Base-by-base conservation (phyloP, 2,113 vertebrate species). In the Ifrita kowaldi region DNA sequence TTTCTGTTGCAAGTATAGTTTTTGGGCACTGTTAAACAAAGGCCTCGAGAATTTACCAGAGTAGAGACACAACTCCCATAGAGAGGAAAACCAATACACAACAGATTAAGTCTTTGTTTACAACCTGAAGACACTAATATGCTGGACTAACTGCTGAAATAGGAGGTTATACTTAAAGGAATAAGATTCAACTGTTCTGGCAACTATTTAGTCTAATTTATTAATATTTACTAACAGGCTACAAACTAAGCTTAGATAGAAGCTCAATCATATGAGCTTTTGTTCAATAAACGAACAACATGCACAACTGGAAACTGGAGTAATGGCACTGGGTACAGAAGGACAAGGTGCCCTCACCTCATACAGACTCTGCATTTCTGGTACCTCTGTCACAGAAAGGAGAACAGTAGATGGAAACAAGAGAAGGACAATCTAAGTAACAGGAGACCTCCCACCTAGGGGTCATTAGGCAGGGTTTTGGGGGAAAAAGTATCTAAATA, bases 401-500 rank as follows among this genome's bases (percentile, higher is more conserved):
- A 55, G 15, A 85, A 41, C 9, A 82, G 21, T 27, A 57, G 13
- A 70, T 1, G 1, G 10, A 50, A 82, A 79, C 9, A 71, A 63
- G 7, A 53, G n/a, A 47, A 60, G 16, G 30, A 60, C 28, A 39
- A 41, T 28, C 13, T 37, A 49, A 84, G 26, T 13, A 70, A 52
- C 2, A 27, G 9, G 49, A 76, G 21, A 16, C 10, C 9, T 77
- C 23, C n/a, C n/a, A 65, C 13, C 11, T 7, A 50, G 11, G 19
- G 11, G 13, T 65, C 37, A 74, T 19, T 27, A 80, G 80, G 37
- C 11, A 53, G 12, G 17, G 5, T 17, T 79, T 68, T 4, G 13
- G 2, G 11, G 2, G 0, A 3, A 26, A n/a, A 57, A 27, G 11
- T 6, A 4, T 10, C 46, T 21, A 33, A 47, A 24, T 33, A 63